Evolutionary conservation across 2,888 invertebrate genomes (phyloP).

Genomic region (Ametastegia equiseti): DNA sequence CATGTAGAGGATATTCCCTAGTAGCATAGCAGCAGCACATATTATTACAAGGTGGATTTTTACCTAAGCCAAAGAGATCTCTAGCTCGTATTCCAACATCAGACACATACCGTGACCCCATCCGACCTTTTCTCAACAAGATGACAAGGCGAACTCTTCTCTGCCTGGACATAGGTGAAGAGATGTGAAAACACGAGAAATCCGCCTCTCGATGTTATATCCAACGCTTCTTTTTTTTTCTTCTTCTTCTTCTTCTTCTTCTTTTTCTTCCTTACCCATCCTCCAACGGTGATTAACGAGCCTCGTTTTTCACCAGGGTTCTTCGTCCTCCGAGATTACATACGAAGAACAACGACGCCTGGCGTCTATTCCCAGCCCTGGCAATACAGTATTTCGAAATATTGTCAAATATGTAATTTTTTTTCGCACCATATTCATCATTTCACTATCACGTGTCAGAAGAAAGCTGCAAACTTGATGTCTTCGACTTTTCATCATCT

Average conservation of each 20-base stretch:
- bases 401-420: neutral
- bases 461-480: neutral
- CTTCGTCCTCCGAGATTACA: neutral
- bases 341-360: neutral
- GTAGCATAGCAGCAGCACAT: no score
- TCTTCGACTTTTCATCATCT: neutral
- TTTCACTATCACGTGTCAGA: no score
- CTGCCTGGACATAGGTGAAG: constrained; percentile 11
- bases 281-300: constrained; percentile 6
- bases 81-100: neutral
- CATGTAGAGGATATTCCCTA: no score
- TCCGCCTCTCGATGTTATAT: neutral
- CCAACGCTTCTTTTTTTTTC: neutral
- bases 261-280: no score
- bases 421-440: no score
- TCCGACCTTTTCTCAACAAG: neutral
- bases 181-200: constrained; percentile 32
- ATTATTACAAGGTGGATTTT: neutral
- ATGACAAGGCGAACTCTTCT: neutral
- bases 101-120: constrained; percentile 2
- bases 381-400: no score
- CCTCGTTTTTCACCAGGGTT: neutral
- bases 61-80: no score
- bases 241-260: no score
- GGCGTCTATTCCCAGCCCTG: no score